Percentiles rank a stretch among this genome's conserved stretches.
Conservation (phyloP, 1,140 invertebrate species). For the Watersipora subatra region DNA sequence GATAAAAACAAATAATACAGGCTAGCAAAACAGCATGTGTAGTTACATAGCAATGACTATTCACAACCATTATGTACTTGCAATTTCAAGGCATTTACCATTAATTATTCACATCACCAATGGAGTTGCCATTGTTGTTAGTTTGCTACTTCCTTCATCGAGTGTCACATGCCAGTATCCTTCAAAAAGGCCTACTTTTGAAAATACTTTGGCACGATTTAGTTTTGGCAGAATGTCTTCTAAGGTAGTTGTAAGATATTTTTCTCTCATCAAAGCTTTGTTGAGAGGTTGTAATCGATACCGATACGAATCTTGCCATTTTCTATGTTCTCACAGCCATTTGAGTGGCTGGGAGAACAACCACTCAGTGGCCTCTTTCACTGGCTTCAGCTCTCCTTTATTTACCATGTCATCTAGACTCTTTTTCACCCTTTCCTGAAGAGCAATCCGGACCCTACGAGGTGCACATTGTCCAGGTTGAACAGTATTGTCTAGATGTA, state of each 20-base stretch:
- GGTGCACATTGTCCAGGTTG: too few species aligned
- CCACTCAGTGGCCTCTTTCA: constrained; percentile 15
- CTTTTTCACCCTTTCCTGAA: too few species aligned
- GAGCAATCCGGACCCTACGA: too few species aligned
- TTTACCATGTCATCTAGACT: too few species aligned
- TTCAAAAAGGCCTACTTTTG: constrained; percentile 14
- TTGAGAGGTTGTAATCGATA: constrained; percentile 17
- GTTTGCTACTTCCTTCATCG: constrained; percentile 15
- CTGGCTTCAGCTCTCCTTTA: constrained; percentile 12
- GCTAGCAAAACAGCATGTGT: too few species aligned
- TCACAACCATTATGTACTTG: too few species aligned
- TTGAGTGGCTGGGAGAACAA: too few species aligned
- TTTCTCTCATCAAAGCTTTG: constrained; percentile 13
- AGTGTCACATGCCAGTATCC: constrained; percentile 17
- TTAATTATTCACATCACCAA: constrained; percentile 26
- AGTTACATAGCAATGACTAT: too few species aligned
- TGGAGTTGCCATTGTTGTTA: constrained; percentile 15
- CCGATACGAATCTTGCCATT: constrained; percentile 15
- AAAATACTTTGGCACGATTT: constrained; percentile 15
- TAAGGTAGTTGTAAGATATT: constrained; percentile 13
- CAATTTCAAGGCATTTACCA: too few species aligned
- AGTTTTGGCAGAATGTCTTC: constrained; percentile 18
- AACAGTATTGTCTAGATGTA: too few species aligned
- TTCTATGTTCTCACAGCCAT: constrained; percentile 14
- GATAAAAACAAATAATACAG: too few species aligned